Evolutionary conservation across 2,888 invertebrate species (phyloP).

Genomic region (Prenolepis imparis): DNA sequence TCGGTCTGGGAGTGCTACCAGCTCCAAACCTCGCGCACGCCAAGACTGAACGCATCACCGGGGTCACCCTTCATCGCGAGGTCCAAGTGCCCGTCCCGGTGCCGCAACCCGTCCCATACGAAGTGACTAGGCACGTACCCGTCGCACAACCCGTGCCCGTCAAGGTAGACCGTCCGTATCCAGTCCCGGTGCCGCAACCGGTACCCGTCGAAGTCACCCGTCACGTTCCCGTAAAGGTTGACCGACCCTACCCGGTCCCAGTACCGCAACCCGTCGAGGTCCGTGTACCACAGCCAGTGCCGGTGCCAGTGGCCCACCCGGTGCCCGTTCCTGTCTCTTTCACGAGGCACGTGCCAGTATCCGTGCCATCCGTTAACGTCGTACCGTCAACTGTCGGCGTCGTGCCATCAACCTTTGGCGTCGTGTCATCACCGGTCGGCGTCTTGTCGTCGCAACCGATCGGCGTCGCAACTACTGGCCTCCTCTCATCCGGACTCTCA

Average conservation of each 20-base stretch:
- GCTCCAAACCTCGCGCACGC: slow-evolving; percentile 17
- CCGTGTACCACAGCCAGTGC: slow-evolving; percentile 75
- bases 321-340: slow-evolving; percentile 18
- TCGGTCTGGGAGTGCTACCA: background rate
- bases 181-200: slow-evolving; percentile 71
- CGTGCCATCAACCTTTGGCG: background rate
- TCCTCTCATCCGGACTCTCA: background rate
- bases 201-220: slow-evolving; percentile 75
- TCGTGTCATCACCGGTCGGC: background rate
- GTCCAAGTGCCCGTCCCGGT: slow-evolving; percentile 73
- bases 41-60: slow-evolving; percentile 70
- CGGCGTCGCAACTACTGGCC: background rate
- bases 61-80: slow-evolving; percentile 75
- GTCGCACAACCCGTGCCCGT: slow-evolving; percentile 75
- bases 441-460: too few species aligned
- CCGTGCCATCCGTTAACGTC: slow-evolving; percentile 21
- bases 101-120: slow-evolving; percentile 77
- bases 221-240: slow-evolving; percentile 75
- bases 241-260: slow-evolving; percentile 75
- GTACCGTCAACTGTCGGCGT: background rate
- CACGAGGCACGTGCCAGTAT: slow-evolving; percentile 26
- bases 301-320: slow-evolving; percentile 65
- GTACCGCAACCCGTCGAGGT: slow-evolving; percentile 70
- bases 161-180: slow-evolving; percentile 75
- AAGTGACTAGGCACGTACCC: slow-evolving; percentile 73